These are phyloP conservation scores for Dermolepida albohirtum DNA, from an alignment of 2,888 invertebrate species.

Conservation along the genomic window DNA sequence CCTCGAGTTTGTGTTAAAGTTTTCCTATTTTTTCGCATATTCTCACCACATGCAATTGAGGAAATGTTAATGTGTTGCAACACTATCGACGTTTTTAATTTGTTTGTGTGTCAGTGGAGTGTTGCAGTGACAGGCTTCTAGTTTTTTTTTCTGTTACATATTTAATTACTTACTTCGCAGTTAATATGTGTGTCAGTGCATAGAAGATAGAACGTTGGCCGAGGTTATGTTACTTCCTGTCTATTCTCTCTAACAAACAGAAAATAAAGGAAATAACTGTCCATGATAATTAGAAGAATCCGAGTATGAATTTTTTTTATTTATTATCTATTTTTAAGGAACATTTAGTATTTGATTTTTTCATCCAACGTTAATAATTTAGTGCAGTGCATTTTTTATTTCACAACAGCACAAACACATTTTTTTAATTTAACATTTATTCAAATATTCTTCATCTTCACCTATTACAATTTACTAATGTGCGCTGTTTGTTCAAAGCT, in stretches of 20 bases:
- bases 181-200: constrained; percentile 36
- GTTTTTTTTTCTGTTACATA: constrained; percentile 19
- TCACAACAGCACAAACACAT: no score
- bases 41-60: constrained; percentile 12
- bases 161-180: constrained; percentile 11
- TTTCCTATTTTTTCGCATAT: constrained; percentile 6
- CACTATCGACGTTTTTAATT: background rate
- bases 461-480: no score
- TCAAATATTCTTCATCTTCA: no score
- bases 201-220: constrained; percentile 9
- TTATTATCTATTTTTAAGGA: constrained; percentile 6
- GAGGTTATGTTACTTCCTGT: constrained; percentile 26
- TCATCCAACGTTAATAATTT: no score
- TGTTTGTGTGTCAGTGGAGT: constrained; percentile 11
- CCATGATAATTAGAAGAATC: constrained; percentile 30
- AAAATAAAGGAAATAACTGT: constrained; percentile 22
- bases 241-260: constrained; percentile 10
- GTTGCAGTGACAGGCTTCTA: constrained; percentile 14
- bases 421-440: no score
- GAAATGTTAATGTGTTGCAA: constrained; percentile 11
- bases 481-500: no score
- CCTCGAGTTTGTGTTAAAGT: background rate
- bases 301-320: constrained; percentile 30
- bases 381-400: no score
- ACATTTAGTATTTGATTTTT: constrained; percentile 5